phyloP scores from a whole-genome alignment of 2,888 invertebrate genomes.

The Linnaemya tessellans region DNA sequence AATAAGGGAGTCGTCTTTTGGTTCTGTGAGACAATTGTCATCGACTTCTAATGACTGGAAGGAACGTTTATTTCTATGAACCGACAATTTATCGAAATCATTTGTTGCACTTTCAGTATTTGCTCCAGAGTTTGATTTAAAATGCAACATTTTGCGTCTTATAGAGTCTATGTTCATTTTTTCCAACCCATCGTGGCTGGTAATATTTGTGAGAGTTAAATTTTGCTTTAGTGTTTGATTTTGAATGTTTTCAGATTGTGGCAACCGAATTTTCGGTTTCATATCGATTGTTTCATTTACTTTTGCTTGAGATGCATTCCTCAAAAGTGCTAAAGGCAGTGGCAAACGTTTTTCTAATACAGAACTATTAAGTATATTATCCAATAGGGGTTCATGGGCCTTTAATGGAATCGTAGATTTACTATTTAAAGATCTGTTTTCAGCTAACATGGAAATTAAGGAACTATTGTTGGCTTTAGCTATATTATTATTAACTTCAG shows the following conservation, averaged over 20 bases:
- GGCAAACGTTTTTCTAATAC: constrained; percentile 77
- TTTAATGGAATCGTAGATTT: constrained; percentile 30
- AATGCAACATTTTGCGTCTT: constrained; percentile 80
- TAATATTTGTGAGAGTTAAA: constrained; percentile 12
- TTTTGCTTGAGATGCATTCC: constrained; percentile 77
- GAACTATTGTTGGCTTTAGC: constrained; percentile 72
- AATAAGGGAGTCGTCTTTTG: constrained; percentile 74
- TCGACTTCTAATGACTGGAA: constrained; percentile 20
- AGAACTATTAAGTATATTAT: constrained; percentile 64
- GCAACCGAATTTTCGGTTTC: constrained; percentile 36
- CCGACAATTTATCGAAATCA: neutral
- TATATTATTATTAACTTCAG: constrained; percentile 18
- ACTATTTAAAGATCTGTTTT: constrained; percentile 70
- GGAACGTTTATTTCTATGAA: constrained; percentile 76
- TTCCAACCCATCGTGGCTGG: constrained; percentile 36
- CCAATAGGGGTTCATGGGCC: constrained; percentile 79
- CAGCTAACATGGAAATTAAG: constrained; percentile 77
- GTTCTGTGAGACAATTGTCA: constrained; percentile 77
- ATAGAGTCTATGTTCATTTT: constrained; percentile 79
- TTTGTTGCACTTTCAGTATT: constrained; percentile 2
- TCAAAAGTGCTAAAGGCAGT: constrained; percentile 79
- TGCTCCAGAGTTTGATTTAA: constrained; percentile 75
- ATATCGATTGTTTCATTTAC: constrained; percentile 53
- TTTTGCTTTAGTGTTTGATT: constrained; percentile 18
- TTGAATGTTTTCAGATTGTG: neutral